phyloP scores from a whole-genome alignment of 1,140 invertebrate species.

The Musca domestica region DNA sequence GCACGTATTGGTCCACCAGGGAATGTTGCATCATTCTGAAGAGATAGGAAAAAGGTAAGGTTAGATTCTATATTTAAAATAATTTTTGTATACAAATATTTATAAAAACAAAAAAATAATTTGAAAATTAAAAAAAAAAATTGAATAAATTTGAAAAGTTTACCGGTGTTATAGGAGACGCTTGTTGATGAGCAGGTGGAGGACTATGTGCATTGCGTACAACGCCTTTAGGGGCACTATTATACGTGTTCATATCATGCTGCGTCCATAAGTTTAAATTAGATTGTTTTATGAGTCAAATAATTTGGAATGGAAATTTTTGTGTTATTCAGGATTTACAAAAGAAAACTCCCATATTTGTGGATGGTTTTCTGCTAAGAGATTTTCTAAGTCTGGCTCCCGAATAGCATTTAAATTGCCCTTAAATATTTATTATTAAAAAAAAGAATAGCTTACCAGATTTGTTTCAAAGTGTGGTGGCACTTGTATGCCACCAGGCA shows the following conservation, averaged over 20 bases:
- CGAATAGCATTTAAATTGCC: background rate
- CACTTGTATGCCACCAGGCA: constrained; percentile 59
- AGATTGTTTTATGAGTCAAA: background rate
- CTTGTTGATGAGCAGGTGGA: constrained; percentile 77
- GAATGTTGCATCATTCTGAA: constrained; percentile 64
- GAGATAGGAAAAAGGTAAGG: constrained; percentile 9
- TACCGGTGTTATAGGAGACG: constrained; percentile 75
- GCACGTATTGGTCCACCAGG: constrained; percentile 42
- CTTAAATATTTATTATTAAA: background rate
- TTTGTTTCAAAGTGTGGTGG: constrained; percentile 62
- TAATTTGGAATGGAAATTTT: no score
- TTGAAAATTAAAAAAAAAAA: constrained; percentile 8
- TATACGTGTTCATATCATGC: constrained; percentile 56
- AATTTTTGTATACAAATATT: background rate
- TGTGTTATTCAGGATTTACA: background rate
- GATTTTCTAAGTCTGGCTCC: no score
- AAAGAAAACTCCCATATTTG: background rate
- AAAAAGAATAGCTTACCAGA: constrained; percentile 62
- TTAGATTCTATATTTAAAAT: no score
- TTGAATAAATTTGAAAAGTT: constrained; percentile 33
- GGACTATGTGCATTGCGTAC: constrained; percentile 62
- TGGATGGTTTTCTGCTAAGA: no score
- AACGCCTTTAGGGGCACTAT: constrained; percentile 33
- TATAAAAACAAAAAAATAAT: background rate
- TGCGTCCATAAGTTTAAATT: constrained; percentile 45